Conservation (phyloP, 2,113 vertebrate species). For the Ailuropoda melanoleuca region DNA sequence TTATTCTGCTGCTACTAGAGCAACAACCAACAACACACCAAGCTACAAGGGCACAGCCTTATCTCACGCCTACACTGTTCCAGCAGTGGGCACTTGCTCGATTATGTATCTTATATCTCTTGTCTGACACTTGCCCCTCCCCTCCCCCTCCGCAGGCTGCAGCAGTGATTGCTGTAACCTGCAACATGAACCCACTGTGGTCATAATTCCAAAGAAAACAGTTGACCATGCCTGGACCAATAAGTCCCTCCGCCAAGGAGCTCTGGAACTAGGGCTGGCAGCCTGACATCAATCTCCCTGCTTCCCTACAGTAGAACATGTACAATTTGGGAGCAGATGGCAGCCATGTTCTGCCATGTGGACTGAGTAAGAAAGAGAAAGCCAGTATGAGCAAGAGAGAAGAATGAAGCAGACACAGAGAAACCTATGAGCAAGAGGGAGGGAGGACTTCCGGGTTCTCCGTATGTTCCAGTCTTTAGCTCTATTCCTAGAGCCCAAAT, state of each 20-base stretch:
- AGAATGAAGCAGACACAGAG: neutral
- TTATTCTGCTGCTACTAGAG: neutral
- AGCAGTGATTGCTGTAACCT: neutral
- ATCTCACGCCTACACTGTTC: neutral
- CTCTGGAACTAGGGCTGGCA: neutral
- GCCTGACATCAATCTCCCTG: neutral
- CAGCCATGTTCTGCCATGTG: neutral
- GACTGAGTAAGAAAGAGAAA: slow-evolving; percentile 33
- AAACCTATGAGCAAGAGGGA: neutral
- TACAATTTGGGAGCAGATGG: neutral
- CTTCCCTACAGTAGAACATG: neutral
- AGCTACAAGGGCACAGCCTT: neutral
- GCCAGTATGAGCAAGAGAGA: neutral
- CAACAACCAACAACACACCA: neutral
- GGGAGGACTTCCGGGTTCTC: neutral
- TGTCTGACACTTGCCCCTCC: neutral
- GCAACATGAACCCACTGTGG: neutral
- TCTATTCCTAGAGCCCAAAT: neutral
- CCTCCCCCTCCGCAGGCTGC: neutral
- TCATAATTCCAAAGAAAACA: neutral
- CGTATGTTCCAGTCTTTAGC: neutral
- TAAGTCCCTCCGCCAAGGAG: neutral
- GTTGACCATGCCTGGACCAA: neutral
- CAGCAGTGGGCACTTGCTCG: neutral
- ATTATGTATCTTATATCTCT: fast-evolving